Base-by-base conservation (phyloP, 2,888 invertebrate species). In the Tethea ocularis region DNA sequence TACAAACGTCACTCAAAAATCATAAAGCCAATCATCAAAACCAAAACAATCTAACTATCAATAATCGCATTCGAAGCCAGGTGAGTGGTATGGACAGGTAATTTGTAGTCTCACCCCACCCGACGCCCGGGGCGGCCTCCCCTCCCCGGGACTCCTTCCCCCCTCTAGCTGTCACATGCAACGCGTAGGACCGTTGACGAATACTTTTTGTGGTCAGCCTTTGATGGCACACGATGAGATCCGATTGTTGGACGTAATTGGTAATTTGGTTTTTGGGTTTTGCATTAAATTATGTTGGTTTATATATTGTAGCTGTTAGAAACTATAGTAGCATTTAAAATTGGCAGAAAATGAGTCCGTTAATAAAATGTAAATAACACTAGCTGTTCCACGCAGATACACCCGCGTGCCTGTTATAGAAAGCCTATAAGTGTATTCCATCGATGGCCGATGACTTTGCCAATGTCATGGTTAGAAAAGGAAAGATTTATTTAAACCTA, bases 41-140 rank as follows among this genome's bases (percentile, higher is more conserved):
- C 20, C 33, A 20, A 29, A 33, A 57, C 57, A 57, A 57, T 51
- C 51, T 29, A 29, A 56, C 46, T 46, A 46, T 56, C 46, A 56
- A 57, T 51, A 57, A 57, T 51, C 51, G 46, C 20, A 51, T 23
- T 60, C 67, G 63, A 60, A 55, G 51, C 60, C 84, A 84, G 86
- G 94, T 94, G 90, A 87, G 78, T 91, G 89, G 56, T 55, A 61
- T 57, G 65, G 89, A 87, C 88, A 88, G 87, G 85, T 84, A 85
- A 88, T 89, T 88, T 87, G 86, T 85, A 68, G 73, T 64, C 56
- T 72, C 61, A 56, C 65, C 56, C 72, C 61, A 56, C 57, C 57
- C 57, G 56, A 26, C 2, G 15, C n/a, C n/a, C 8, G n/a, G 36
- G 36, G 1, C 3, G 38, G 8, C 15, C 10, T 57, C 51, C 46